Percentiles rank a stretch among this genome's conserved stretches.
These are phyloP conservation scores for Bujurquina vittata DNA, from an alignment of 2,113 vertebrate genomes.

Conservation along the genomic window DNA sequence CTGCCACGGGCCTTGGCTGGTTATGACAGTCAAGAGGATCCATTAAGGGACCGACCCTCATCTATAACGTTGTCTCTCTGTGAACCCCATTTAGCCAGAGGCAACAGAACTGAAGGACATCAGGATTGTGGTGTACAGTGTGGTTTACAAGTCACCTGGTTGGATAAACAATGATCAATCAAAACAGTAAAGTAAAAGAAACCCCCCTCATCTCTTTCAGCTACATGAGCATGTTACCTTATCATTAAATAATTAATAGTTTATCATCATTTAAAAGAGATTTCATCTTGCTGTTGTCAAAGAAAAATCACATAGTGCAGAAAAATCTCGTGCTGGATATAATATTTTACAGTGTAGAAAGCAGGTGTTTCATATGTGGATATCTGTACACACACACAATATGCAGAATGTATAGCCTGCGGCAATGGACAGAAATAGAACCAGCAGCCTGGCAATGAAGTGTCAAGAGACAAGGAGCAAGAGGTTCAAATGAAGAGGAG, in stretches of 20 bases:
- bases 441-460: constrained; percentile 76
- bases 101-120: constrained; percentile 47
- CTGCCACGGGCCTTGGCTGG: constrained; percentile 61
- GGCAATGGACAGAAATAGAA: constrained; percentile 76
- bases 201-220: constrained; percentile 12
- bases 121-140: constrained; percentile 12
- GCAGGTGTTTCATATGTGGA: constrained; percentile 74
- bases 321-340: constrained; percentile 16
- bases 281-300: neutral
- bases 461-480: constrained; percentile 75
- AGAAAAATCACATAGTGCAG: neutral
- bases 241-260: constrained; percentile 17
- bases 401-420: constrained; percentile 76
- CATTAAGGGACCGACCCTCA: constrained; percentile 54
- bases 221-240: neutral
- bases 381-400: constrained; percentile 70
- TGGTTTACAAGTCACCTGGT: constrained; percentile 15
- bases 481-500: constrained; percentile 75
- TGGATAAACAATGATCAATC: constrained; percentile 36
- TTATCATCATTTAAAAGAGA: neutral
- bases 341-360: constrained; percentile 46
- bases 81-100: constrained; percentile 54
- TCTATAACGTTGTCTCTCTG: constrained; percentile 35
- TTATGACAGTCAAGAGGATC: constrained; percentile 51
- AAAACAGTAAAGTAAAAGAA: neutral